These are phyloP conservation scores for Paragorgia papillata DNA, from an alignment of 92 coral and sea anemone species.

Conservation along the genomic window DNA sequence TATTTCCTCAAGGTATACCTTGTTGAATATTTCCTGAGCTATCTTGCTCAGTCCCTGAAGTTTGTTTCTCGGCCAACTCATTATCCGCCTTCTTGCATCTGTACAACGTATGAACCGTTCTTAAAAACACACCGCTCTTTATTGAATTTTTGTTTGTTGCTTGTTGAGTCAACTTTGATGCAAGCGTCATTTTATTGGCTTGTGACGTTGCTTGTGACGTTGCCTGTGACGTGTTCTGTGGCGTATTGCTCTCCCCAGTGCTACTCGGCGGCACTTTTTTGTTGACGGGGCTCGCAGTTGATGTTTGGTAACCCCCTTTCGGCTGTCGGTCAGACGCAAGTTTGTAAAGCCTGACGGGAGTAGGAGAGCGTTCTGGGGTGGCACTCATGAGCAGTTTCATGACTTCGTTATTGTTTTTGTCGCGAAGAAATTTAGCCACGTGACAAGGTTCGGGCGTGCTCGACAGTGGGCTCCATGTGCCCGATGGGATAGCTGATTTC, in stretches of 20 bases:
- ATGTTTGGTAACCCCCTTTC: slow-evolving; percentile 18
- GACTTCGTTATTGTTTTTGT: slow-evolving; percentile 33
- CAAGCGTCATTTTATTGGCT: slow-evolving; percentile 4
- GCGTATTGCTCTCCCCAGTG: background rate
- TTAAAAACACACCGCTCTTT: slow-evolving; percentile 34
- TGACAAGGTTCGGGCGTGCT: slow-evolving; percentile 76
- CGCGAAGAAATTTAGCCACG: slow-evolving; percentile 64
- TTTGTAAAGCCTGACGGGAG: slow-evolving; percentile 4
- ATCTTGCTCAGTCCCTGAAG: background rate
- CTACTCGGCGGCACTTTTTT: background rate
- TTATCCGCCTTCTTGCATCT: slow-evolving; percentile 22
- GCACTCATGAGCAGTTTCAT: slow-evolving; percentile 25
- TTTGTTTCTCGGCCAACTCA: background rate
- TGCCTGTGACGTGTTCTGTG: background rate
- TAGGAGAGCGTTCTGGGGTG: slow-evolving; percentile 3
- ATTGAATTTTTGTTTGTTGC: background rate
- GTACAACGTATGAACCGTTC: slow-evolving; percentile 40
- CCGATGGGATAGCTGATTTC: slow-evolving; percentile 39
- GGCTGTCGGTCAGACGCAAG: slow-evolving; percentile 10
- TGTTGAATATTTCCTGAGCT: background rate
- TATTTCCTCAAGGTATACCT: background rate
- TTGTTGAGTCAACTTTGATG: background rate
- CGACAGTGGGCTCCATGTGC: slow-evolving; percentile 69
- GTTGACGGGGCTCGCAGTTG: background rate
- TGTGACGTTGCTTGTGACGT: too few species aligned